These are phyloP conservation scores for Bombus haemorrhoidalis DNA, from an alignment of 1,140 invertebrate species.

Conservation along the genomic window DNA sequence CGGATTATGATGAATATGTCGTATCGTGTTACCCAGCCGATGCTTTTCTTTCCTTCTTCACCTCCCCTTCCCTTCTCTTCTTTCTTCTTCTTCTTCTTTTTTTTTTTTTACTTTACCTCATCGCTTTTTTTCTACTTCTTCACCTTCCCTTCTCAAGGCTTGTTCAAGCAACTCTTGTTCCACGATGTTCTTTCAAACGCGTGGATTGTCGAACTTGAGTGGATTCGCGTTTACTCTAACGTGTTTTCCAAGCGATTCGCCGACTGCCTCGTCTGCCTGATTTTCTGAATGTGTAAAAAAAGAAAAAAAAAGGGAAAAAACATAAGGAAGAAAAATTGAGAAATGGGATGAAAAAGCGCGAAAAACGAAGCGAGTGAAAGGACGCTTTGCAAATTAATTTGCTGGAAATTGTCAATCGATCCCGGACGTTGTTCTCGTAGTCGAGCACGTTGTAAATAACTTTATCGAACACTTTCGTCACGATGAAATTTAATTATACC, in stretches of 20 bases:
- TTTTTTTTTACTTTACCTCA: background rate
- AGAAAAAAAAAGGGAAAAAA: background rate
- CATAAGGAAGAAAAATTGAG: background rate
- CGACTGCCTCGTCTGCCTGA: background rate
- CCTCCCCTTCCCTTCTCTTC: background rate
- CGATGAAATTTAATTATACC: slow-evolving; percentile 32
- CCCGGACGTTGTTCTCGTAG: background rate
- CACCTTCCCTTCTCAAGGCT: background rate
- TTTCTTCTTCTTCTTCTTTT: too few relatives aligned
- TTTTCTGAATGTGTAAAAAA: background rate
- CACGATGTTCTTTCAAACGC: slow-evolving; percentile 39
- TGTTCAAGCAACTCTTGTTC: background rate
- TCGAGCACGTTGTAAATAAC: background rate
- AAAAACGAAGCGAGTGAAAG: background rate
- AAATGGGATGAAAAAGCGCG: background rate
- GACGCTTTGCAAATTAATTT: slow-evolving; percentile 20
- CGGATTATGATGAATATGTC: slow-evolving; percentile 82
- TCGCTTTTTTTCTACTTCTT: slow-evolving; percentile 6
- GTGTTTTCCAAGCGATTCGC: background rate
- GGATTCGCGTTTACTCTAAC: background rate
- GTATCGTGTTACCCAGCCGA: slow-evolving; percentile 76
- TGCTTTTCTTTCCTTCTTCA: slow-evolving; percentile 54
- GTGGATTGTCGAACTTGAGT: slow-evolving; percentile 24
- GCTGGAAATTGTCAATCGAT: slow-evolving; percentile 1
- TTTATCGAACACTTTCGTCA: slow-evolving; percentile 19